Percentiles rank a stretch among this genome's conserved stretches.
Evolutionary conservation across 2,888 invertebrate species (phyloP).

Genomic region (Plebejus anna): DNA sequence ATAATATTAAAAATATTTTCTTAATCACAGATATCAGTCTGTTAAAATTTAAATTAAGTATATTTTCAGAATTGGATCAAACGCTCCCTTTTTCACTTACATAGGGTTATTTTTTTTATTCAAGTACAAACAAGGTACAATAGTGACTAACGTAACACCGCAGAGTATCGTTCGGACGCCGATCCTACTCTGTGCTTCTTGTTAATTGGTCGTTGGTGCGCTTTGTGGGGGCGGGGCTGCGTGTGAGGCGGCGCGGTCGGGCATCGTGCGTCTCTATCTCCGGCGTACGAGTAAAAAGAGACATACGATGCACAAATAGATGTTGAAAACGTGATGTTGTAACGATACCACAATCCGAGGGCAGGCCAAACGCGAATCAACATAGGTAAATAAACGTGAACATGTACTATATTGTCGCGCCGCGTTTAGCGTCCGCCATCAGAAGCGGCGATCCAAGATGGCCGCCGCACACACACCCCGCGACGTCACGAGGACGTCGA

Average conservation of each 20-base stretch:
- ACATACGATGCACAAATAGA: background rate
- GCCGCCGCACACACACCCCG: background rate
- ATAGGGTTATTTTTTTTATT: constrained; percentile 72
- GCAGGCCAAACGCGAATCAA: constrained; percentile 12
- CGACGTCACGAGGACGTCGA: constrained; percentile 18
- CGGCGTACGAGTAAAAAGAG: background rate
- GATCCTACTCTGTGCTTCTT: constrained; percentile 31
- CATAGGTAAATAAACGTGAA: constrained; percentile 4
- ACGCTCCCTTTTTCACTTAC: constrained; percentile 63
- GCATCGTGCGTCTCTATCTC: background rate
- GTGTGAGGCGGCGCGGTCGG: background rate
- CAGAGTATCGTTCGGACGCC: constrained; percentile 66
- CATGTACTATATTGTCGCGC: constrained; percentile 13
- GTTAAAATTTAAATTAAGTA: constrained; percentile 80
- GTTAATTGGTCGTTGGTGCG: constrained; percentile 65
- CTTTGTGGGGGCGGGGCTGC: constrained; percentile 51
- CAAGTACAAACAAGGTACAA: constrained; percentile 73
- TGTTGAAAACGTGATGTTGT: background rate
- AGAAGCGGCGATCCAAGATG: background rate
- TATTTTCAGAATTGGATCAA: constrained; percentile 78
- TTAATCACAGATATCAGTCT: constrained; percentile 81
- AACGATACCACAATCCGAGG: background rate
- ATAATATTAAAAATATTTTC: constrained; percentile 80
- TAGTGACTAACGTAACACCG: constrained; percentile 76
- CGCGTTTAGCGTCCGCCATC: background rate